Conservation (phyloP, 2,888 invertebrate genomes). For the Dugesia japonica region DNA sequence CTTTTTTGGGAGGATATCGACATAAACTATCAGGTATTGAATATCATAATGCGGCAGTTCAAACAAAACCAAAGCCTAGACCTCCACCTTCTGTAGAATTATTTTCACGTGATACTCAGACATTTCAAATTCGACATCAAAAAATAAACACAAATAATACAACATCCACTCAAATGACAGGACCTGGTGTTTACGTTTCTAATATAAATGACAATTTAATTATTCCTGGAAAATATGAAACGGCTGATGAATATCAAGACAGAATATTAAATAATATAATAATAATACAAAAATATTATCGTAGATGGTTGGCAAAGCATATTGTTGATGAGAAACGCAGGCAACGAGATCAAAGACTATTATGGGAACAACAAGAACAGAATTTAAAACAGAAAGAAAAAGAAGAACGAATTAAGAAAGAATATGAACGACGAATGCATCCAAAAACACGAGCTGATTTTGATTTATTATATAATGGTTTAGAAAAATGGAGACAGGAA, state of each 20-base stretch:
- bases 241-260: conserved; percentile 43
- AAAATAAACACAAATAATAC: conserved; percentile 45
- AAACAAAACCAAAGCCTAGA: conserved; percentile 54
- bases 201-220: conserved; percentile 44
- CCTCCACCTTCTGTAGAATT: conserved; percentile 39
- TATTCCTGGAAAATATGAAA: conserved; percentile 43
- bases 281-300: conserved; percentile 46
- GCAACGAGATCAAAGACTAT: conserved; percentile 41
- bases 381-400: conserved; percentile 44
- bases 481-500: conserved; percentile 42
- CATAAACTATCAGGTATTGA: conserved; percentile 58
- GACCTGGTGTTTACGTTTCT: conserved; percentile 46
- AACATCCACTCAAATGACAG: conserved; percentile 48
- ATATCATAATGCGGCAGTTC: conserved; percentile 67
- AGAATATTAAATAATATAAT: conserved; percentile 41
- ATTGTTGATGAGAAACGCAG: conserved; percentile 43
- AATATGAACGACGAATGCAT: conserved; percentile 46
- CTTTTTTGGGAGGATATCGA: conserved; percentile 65
- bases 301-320: conserved; percentile 47
- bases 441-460: conserved; percentile 48
- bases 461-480: conserved; percentile 42
- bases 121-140: conserved; percentile 41
- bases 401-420: conserved; percentile 44
- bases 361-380: conserved; percentile 45
- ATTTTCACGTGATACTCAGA: conserved; percentile 47